phyloP scores from a whole-genome alignment of 2,113 vertebrate genomes.

The Bubo blakistoni region DNA sequence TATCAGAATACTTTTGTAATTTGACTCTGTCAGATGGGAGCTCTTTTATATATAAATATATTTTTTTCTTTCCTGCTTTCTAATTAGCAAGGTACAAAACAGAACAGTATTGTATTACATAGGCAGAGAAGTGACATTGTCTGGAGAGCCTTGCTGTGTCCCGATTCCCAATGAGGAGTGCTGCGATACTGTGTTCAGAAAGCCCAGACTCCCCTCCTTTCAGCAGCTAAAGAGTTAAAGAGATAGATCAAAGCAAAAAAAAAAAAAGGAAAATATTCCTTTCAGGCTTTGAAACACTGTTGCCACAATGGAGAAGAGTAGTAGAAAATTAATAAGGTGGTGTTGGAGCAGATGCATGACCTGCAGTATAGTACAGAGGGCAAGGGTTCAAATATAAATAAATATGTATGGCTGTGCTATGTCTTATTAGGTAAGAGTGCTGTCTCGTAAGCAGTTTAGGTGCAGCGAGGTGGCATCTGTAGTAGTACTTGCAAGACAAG shows the following conservation, averaged over 20 bases:
- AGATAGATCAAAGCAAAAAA: slow-evolving; percentile 15
- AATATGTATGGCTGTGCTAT: slow-evolving; percentile 70
- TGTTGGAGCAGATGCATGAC: slow-evolving; percentile 66
- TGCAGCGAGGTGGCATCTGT: slow-evolving; percentile 64
- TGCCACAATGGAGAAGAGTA: slow-evolving; percentile 51
- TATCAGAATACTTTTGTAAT: slow-evolving; percentile 69
- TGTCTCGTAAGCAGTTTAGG: slow-evolving; percentile 70
- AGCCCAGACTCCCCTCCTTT: neutral
- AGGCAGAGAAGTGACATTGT: slow-evolving; percentile 39
- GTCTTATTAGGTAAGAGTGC: slow-evolving; percentile 69
- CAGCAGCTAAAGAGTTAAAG: slow-evolving; percentile 54
- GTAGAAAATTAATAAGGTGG: slow-evolving; percentile 71
- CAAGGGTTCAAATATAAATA: slow-evolving; percentile 74
- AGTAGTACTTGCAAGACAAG: slow-evolving; percentile 55
- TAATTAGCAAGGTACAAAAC: slow-evolving; percentile 61
- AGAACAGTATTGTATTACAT: slow-evolving; percentile 53
- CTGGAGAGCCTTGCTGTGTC: slow-evolving; percentile 28
- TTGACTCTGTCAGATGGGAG: slow-evolving; percentile 63
- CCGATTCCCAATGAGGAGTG: neutral
- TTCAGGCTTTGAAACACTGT: slow-evolving; percentile 41
- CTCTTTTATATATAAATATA: slow-evolving; percentile 68
- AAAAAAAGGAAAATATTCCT: slow-evolving; percentile 31
- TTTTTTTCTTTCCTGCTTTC: slow-evolving; percentile 53
- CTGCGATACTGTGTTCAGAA: rapidly evolving
- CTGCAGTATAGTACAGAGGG: slow-evolving; percentile 63